phyloP scores from a whole-genome alignment of 2,113 vertebrate species.

The Amazona vittata region DNA sequence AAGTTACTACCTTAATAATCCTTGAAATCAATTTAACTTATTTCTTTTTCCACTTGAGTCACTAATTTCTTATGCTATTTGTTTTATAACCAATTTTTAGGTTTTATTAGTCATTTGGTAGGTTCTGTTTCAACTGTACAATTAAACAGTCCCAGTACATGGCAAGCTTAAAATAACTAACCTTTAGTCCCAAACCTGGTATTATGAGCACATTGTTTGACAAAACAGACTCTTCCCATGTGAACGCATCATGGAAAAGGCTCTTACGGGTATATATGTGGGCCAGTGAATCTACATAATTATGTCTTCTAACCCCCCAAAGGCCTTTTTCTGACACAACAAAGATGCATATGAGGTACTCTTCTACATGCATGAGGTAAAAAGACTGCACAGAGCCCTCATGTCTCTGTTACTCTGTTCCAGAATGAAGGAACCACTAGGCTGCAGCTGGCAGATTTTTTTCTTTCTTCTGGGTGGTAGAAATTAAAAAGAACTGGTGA shows the following conservation, averaged over 20 bases:
- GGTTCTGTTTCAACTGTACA: not conserved
- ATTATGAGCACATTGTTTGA: not conserved
- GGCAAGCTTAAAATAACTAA: not conserved
- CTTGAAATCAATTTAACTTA: not conserved
- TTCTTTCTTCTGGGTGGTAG: not conserved
- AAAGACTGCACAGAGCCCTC: not conserved
- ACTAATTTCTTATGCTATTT: not conserved
- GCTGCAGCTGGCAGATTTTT: not conserved
- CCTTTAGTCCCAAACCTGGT: not conserved
- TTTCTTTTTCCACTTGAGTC: not conserved
- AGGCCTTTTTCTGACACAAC: not conserved
- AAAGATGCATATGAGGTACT: not conserved
- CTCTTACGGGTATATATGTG: not conserved
- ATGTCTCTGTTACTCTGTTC: not conserved
- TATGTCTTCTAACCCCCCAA: not conserved
- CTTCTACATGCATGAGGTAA: not conserved
- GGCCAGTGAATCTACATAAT: not conserved
- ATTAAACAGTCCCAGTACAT: not conserved
- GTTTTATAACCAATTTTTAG: not conserved
- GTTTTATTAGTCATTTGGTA: not conserved
- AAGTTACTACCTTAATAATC: not conserved
- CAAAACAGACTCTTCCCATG: not conserved
- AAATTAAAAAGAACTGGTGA: not conserved
- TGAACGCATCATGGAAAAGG: not conserved
- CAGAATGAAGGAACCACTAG: not conserved